phyloP scores from a whole-genome alignment of 2,113 vertebrate species.

The pig (Sus scrofa) region DNA sequence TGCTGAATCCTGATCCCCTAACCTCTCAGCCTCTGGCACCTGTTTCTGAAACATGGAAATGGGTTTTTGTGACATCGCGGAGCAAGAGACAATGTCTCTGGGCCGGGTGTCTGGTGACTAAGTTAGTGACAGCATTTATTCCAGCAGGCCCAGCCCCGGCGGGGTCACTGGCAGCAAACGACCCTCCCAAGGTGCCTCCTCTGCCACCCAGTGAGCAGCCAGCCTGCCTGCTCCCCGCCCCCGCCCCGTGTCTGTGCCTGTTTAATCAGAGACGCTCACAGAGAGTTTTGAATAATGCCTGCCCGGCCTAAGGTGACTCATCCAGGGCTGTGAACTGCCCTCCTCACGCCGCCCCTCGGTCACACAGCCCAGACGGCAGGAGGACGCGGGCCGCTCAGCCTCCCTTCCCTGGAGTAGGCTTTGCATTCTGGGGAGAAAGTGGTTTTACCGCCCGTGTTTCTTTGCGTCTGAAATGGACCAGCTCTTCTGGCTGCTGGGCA shows the following conservation, averaged over 20 bases:
- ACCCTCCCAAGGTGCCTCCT: neutral
- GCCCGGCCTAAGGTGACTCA: conserved; percentile 45
- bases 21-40: neutral
- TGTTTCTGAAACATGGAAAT: neutral
- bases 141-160: neutral
- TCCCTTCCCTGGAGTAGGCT: neutral
- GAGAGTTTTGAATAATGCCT: conserved; percentile 1
- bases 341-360: neutral
- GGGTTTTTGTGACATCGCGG: neutral
- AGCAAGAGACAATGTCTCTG: too few relatives aligned
- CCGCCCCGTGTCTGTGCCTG: neutral
- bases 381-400: neutral
- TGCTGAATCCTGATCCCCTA: neutral
- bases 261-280: neutral
- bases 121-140: neutral
- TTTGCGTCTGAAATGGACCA: neutral
- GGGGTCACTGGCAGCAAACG: neutral
- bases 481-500: neutral
- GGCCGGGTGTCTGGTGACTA: neutral
- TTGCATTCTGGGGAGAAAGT: neutral
- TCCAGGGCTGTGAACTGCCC: neutral
- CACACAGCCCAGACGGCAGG: neutral
- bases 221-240: neutral
- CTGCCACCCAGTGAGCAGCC: neutral
- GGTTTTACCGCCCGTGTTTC: neutral